A percentile compares a stretch with the other conserved stretches of the same genome.
Evolutionary conservation across 2,113 vertebrate genomes (phyloP).

Genomic region (Ornithorhynchus anatinus): DNA sequence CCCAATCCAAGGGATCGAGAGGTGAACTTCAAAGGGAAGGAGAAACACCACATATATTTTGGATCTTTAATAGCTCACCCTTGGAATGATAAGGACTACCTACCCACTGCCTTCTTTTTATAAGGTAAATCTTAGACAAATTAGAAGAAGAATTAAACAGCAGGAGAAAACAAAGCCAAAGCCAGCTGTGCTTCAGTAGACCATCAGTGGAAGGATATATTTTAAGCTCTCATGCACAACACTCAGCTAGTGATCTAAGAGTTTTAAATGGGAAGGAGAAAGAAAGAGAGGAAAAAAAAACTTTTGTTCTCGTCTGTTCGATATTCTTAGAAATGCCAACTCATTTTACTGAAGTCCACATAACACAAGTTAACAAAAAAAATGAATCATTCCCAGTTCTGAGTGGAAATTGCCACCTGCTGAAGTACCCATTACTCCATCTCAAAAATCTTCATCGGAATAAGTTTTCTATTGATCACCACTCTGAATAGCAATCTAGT

Average conservation of each 20-base stretch:
- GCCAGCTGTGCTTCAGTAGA: not conserved
- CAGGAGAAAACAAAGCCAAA: not conserved
- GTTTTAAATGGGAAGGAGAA: constrained; percentile 44
- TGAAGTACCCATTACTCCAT: constrained; percentile 17
- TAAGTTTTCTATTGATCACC: no score
- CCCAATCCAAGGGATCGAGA: constrained; percentile 1
- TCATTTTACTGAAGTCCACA: constrained; percentile 51
- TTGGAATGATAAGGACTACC: not conserved
- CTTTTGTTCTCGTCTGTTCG: constrained; percentile 20
- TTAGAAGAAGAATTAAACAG: not conserved
- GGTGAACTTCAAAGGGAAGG: constrained; percentile 2
- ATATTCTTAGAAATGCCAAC: constrained; percentile 57
- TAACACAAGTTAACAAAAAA: constrained; percentile 47
- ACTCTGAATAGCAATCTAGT: no score
- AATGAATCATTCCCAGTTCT: constrained; percentile 55
- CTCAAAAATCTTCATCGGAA: no score
- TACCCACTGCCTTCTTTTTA: not conserved
- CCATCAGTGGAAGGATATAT: not conserved
- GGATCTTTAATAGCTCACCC: constrained; percentile 11
- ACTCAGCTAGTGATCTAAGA: constrained; percentile 14
- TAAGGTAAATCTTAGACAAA: not conserved
- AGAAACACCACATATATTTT: constrained; percentile 9
- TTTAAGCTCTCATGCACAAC: not conserved
- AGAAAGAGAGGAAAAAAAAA: constrained; percentile 39
- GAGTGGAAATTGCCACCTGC: constrained; percentile 6